phyloP scores from a whole-genome alignment of 23 tunicate species.

The Styela plicata region DNA sequence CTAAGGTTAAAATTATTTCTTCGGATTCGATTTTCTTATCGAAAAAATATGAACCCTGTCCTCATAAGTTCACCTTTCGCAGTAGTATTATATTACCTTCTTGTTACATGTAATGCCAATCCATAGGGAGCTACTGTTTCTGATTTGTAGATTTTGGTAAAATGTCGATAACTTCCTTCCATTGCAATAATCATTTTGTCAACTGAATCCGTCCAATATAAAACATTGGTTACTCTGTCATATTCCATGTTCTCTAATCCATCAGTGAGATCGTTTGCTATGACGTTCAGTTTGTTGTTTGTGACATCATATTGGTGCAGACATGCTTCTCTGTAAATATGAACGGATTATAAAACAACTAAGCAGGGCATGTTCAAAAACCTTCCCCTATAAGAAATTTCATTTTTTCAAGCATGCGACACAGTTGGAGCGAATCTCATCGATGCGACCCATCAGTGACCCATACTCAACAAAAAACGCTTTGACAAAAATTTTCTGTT shows the following conservation, averaged over 20 bases:
- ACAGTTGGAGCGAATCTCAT: too few species aligned
- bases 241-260: slow-evolving; percentile 18
- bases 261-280: neutral
- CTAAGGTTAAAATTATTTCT: too few species aligned
- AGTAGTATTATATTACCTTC: too few species aligned
- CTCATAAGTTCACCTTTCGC: too few species aligned
- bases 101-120: slow-evolving; percentile 3
- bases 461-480: too few species aligned
- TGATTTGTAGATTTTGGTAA: slow-evolving; percentile 3
- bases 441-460: too few species aligned
- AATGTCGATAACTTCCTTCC: neutral
- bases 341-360: neutral
- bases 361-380: neutral
- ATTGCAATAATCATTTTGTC: slow-evolving; percentile 7
- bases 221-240: slow-evolving; percentile 5
- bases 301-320: neutral
- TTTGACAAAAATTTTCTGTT: neutral
- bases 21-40: too few species aligned
- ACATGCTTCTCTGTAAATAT: neutral
- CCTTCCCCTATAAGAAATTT: too few species aligned
- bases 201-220: slow-evolving; percentile 21
- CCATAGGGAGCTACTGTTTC: slow-evolving; percentile 10
- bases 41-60: too few species aligned
- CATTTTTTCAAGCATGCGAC: too few species aligned
- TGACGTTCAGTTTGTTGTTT: neutral